Evolutionary conservation across 2,888 invertebrate genomes (phyloP).

Genomic region (Iphiclides podalirius): DNA sequence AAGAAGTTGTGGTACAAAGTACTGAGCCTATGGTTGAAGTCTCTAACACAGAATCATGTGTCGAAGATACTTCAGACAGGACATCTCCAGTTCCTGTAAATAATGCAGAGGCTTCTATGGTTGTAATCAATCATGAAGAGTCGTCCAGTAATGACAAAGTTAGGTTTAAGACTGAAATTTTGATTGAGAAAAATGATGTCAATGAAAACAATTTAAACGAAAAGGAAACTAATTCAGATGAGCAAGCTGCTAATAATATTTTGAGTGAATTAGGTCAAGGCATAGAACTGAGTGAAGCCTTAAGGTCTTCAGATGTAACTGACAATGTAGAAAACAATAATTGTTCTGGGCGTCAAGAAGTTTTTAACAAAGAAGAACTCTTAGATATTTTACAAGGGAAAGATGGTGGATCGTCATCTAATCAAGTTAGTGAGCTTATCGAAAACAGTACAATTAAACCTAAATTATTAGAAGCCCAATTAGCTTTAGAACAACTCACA

Average conservation of each 20-base stretch:
- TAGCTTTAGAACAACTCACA: conserved; percentile 62
- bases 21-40: conserved; percentile 31
- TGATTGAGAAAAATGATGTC: conserved; percentile 56
- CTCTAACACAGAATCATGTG: conserved; percentile 32
- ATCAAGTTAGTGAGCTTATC: conserved; percentile 32
- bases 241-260: conserved; percentile 44
- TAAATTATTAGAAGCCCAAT: conserved; percentile 50
- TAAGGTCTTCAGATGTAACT: conserved; percentile 56
- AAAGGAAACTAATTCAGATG: conserved; percentile 31
- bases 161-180: conserved; percentile 65
- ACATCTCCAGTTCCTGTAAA: not conserved
- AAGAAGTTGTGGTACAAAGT: conserved; percentile 27
- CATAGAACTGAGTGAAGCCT: conserved; percentile 65
- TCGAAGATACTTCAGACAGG: conserved; percentile 22
- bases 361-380: conserved; percentile 71
- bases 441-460: conserved; percentile 26
- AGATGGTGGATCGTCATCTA: conserved; percentile 43
- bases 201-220: conserved; percentile 37
- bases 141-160: conserved; percentile 38
- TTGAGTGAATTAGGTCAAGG: conserved; percentile 60
- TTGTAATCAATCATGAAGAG: conserved; percentile 20
- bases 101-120: conserved; percentile 28
- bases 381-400: conserved; percentile 71
- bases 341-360: conserved; percentile 52
- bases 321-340: conserved; percentile 64